Evolutionary conservation across 2,888 invertebrate genomes (phyloP), one percentile per base, ranked within the genome.

Genomic region (Dolichomitus sp.): DNA sequence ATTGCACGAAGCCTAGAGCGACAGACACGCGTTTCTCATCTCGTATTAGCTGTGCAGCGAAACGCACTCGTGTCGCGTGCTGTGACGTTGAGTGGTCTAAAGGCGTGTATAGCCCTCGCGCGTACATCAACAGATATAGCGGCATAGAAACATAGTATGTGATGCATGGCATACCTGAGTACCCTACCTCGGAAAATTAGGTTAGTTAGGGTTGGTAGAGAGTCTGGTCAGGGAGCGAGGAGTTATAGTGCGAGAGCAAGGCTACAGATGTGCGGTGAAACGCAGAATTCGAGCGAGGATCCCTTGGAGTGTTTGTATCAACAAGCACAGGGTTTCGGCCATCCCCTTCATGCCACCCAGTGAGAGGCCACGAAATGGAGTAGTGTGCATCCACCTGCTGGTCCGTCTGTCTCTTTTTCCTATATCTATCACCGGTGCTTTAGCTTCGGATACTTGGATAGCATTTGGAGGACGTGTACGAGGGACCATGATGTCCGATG

Each of bases 401-500:
- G 75, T 27, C 14, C 66, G 48, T 40, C 27, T 27, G 65, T 72
- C 54, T 74, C 59, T 50, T 68, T 73, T 57, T 23, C 63, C 45
- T 57, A 65, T 48, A 33, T 81, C 54, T 33, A 37, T 45, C 45
- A 11, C n/a, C 48, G 27, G 48, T 61, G 37, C 75, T 54, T 33
- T 33, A 3, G 33, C 33, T 33, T 42, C 61, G 66, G 65, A 65
- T 77, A 57, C 69, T 69, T n/a, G 70, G 42, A 54, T 79, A 37
- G 75, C 75, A 72, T 80, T 70, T 72, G 61, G 70, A 72, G 61
- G 70, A 61, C n/a, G 52, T 27, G 42, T 27, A 73, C 37, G 37
- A 52, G 50, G 11, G 11, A 50, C 17, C 33, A 61, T 66, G 33
- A 80, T 68, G 80, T 83, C 80, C 83, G 66, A 83, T 72, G 80